Evolutionary conservation across 1,140 invertebrate species (phyloP).

Genomic region (Drosophila tsacasi): DNA sequence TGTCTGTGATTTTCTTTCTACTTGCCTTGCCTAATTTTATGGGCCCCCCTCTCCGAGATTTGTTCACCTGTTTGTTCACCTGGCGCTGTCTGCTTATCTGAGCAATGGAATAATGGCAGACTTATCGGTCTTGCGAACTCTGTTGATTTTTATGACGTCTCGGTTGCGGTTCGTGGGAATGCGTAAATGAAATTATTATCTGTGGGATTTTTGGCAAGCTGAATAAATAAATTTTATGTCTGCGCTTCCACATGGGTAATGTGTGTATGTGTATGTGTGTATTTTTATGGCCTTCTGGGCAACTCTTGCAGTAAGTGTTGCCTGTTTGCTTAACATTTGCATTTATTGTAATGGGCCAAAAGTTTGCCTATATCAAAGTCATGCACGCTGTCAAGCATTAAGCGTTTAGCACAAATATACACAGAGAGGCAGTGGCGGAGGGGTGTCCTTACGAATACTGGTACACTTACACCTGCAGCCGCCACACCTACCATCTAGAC

Average conservation of each 20-base stretch:
- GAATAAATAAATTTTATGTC: conserved; percentile 61
- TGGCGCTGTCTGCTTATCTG: conserved; percentile 27
- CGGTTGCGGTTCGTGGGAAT: conserved; percentile 34
- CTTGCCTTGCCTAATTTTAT: conserved; percentile 25
- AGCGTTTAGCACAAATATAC: conserved; percentile 47
- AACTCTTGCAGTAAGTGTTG: conserved; percentile 29
- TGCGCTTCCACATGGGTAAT: background rate
- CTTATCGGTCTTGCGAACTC: conserved; percentile 59
- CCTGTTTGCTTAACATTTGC: conserved; percentile 62
- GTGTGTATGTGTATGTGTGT: conserved; percentile 26
- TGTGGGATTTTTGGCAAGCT: conserved; percentile 56
- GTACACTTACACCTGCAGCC: conserved; percentile 29
- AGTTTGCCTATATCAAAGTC: conserved; percentile 74
- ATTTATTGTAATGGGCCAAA: conserved; percentile 75
- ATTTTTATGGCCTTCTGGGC: conserved; percentile 50
- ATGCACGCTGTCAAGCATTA: conserved; percentile 75
- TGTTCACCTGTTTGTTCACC: conserved; percentile 18
- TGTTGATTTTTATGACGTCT: conserved; percentile 62
- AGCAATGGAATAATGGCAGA: conserved; percentile 51
- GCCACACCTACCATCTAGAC: conserved; percentile 5
- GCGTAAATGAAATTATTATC: conserved; percentile 80
- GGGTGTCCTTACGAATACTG: conserved; percentile 4
- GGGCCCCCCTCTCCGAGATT: conserved; percentile 6
- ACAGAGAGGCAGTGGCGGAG: background rate
- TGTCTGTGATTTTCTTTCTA: conserved; percentile 47